Base-by-base conservation (phyloP, 1,140 invertebrate genomes). In the Pachypsylla venusta region DNA sequence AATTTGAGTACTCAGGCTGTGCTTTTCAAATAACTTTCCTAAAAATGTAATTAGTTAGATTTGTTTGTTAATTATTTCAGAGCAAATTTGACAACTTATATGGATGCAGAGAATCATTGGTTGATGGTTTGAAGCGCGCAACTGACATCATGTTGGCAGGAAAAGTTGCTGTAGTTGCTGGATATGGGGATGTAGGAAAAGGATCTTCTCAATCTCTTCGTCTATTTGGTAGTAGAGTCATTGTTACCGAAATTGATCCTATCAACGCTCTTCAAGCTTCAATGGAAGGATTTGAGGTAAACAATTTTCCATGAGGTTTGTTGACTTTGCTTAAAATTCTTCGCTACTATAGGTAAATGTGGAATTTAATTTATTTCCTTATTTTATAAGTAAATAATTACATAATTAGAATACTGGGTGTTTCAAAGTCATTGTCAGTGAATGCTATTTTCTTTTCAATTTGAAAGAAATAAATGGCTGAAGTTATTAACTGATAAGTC, bases 71-170 rank as follows among this genome's bases (percentile, higher is more conserved):
- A 61, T 58, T 63, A 62, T 74, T 72, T 27, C 62, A 90, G 87
- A 98, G 93, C 73, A 99, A 99, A 77, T 99, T 99, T 76, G 97
- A 99, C 72, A 99, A 99, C 71, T 74, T 99, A 25, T 99, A 99
- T 74, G 42, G 42, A 19, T 98, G 95, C 68, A 82, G 96, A 57
- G 97, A 99, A 73, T 98, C 94, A 1, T 75, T 99, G 7, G 87
- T 95, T 62, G 97, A 99, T 78, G 97, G 97, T 58, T 96, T 99
- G 64, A 99, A 99, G 73, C 79, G 96, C 64, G 97, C 97, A 40
- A 98, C 95, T 25, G 94, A 99, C 70, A 85, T 99, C 4, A 98
- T 98, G 95, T 81, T 99, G 62, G 96, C 97, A 62, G 97, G 96
- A 16, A 99, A 99, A 77, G 91, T 96, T 1, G 93, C 89, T 68